Evolutionary conservation across 2,113 vertebrate species (phyloP).

Genomic region (Psilopogon haemacephalus): DNA sequence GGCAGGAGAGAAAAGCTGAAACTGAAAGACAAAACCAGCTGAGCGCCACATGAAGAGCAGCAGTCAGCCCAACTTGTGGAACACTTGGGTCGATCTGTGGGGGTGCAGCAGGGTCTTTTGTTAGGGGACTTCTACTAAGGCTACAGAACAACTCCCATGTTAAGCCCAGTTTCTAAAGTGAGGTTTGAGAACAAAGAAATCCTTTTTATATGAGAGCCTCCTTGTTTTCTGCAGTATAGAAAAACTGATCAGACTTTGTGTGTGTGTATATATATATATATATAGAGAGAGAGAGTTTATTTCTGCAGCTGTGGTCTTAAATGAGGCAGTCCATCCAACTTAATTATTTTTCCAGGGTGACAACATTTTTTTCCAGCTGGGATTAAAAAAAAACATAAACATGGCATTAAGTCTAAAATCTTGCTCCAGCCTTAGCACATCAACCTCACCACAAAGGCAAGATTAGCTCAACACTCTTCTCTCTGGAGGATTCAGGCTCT

Average conservation of each 20-base stretch:
- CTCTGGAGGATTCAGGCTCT: not conserved
- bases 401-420: not conserved
- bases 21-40: conserved; percentile 55
- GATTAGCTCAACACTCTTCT: fast-evolving
- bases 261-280: too few species aligned
- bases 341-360: conserved; percentile 27
- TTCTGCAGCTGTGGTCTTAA: not conserved
- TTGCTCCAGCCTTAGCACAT: not conserved
- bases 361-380: not conserved
- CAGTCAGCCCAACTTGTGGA: not conserved
- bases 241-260: not conserved
- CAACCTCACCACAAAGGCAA: not conserved
- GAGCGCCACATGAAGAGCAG: conserved; percentile 9
- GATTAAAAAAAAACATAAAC: too few species aligned
- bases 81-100: too few species aligned
- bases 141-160: not conserved
- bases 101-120: not conserved
- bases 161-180: conserved; percentile 37
- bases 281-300: conserved; percentile 11
- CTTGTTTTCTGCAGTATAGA: not conserved
- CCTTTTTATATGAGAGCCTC: conserved; percentile 29
- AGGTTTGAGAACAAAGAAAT: conserved; percentile 21
- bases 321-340: not conserved
- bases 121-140: not conserved
- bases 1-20: conserved; percentile 72